phyloP scores from a whole-genome alignment of 2,797 vertebrate species.

The Fistularia tabacaria region DNA sequence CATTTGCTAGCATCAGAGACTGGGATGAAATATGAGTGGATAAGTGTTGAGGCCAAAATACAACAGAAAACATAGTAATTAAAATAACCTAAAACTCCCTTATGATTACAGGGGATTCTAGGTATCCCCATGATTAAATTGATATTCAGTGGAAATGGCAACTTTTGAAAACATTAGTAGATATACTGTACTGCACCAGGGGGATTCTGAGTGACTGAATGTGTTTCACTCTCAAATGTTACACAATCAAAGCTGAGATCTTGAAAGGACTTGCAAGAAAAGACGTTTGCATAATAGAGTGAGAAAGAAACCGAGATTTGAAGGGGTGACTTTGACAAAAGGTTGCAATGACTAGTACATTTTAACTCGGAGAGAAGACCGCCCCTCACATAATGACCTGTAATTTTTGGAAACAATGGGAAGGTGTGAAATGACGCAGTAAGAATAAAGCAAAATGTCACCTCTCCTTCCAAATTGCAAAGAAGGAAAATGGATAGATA shows the following conservation, averaged over 20 bases:
- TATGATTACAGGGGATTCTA: no score
- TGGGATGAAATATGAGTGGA: no score
- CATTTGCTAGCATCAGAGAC: no score
- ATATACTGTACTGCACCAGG: no score
- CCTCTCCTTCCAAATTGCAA: not conserved
- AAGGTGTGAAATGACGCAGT: not conserved
- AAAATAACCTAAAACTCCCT: no score
- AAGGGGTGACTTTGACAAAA: slow-evolving; percentile 1
- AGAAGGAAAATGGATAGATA: slow-evolving; percentile 19
- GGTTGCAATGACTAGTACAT: slow-evolving; percentile 33
- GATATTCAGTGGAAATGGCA: no score
- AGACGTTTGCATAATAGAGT: slow-evolving; percentile 50
- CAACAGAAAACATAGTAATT: no score
- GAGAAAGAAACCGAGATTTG: slow-evolving; percentile 13
- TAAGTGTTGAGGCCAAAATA: no score
- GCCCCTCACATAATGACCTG: not conserved
- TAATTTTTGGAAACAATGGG: slow-evolving; percentile 8
- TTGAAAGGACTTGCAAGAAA: slow-evolving; percentile 58
- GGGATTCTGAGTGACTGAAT: slow-evolving; percentile 12
- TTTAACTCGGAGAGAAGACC: not conserved
- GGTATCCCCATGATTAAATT: no score
- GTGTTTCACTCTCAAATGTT: slow-evolving; percentile 41
- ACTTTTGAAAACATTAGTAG: no score
- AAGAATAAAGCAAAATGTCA: not conserved
- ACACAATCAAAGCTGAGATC: slow-evolving; percentile 54